Evolutionary conservation across 2,113 vertebrate genomes (phyloP).

Genomic region (pig (Sus scrofa)): DNA sequence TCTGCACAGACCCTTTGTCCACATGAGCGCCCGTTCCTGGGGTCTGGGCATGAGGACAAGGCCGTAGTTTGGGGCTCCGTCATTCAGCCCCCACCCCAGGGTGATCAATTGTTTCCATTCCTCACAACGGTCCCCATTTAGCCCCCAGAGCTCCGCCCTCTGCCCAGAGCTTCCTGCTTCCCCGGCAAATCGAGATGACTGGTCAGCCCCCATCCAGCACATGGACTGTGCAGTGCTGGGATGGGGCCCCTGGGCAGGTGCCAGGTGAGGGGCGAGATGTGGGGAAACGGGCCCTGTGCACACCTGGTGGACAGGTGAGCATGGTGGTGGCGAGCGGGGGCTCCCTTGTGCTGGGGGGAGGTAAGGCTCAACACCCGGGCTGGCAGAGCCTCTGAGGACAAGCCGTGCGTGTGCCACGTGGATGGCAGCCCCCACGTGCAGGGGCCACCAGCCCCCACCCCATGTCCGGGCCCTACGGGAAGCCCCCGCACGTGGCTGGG

Average conservation of each 20-base stretch:
- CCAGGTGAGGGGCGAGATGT: too few relatives aligned
- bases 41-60: too few relatives aligned
- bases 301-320: neutral
- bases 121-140: too few relatives aligned
- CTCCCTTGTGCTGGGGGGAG: fast-evolving
- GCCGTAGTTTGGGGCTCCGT: neutral
- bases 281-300: fast-evolving
- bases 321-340: fast-evolving
- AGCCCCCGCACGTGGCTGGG: neutral
- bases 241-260: too few relatives aligned
- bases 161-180: neutral
- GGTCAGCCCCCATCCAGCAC: fast-evolving
- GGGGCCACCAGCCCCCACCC: too few relatives aligned
- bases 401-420: fast-evolving
- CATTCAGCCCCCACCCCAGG: neutral
- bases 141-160: too few relatives aligned
- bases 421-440: fast-evolving
- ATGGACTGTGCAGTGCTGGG: neutral
- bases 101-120: too few relatives aligned
- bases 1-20: neutral
- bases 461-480: fast-evolving
- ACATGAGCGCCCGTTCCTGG: neutral
- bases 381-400: fast-evolving
- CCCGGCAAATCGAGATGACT: too few relatives aligned
- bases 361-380: neutral